These are phyloP conservation scores for Brachypalpus laphriformis DNA, from an alignment of 2,888 invertebrate genomes.

Conservation along the genomic window DNA sequence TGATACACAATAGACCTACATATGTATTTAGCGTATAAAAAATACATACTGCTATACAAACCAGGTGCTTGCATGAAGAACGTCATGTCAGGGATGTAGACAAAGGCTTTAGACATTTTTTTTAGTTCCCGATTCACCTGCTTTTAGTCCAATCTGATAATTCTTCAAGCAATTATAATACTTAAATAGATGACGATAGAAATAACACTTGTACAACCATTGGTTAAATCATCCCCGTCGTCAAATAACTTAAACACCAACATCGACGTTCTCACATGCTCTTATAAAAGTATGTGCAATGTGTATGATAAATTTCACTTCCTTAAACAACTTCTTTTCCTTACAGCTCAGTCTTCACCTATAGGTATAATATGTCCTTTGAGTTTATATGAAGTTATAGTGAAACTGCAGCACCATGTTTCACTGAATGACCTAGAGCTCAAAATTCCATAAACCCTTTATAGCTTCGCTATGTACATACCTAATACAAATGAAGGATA, in stretches of 20 bases:
- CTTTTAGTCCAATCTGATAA: not conserved
- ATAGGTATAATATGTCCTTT: no score
- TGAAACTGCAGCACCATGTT: not conserved
- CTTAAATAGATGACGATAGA: not conserved
- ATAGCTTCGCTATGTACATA: not conserved
- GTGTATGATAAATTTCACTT: not conserved
- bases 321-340: not conserved
- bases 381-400: not conserved
- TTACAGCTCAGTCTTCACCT: not conserved
- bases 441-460: not conserved
- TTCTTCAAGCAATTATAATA: not conserved
- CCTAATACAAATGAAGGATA: not conserved
- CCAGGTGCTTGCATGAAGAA: no score
- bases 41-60: not conserved
- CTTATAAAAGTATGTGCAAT: not conserved
- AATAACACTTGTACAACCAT: no score
- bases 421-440: not conserved
- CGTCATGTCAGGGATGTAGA: not conserved
- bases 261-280: not conserved
- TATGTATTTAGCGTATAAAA: not conserved
- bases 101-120: not conserved
- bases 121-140: not conserved
- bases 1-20: not conserved
- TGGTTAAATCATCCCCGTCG: not conserved
- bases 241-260: not conserved